Evolutionary conservation across 2,797 vertebrate genomes (phyloP).

Genomic region (Molossus alvarezi): DNA sequence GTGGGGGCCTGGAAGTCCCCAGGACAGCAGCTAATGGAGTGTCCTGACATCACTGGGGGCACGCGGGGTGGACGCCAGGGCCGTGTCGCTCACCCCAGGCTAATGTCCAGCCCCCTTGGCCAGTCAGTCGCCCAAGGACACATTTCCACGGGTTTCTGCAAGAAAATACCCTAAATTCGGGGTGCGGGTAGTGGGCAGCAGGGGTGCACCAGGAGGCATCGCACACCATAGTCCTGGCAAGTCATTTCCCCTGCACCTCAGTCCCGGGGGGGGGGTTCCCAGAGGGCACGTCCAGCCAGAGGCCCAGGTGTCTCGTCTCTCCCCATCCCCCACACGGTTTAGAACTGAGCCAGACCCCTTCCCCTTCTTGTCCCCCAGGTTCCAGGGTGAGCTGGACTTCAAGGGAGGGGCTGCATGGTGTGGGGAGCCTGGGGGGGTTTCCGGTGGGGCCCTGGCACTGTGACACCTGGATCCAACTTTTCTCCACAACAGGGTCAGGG

Average conservation of each 20-base stretch:
- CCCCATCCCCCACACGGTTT: fast-evolving
- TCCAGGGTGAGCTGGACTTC: not conserved
- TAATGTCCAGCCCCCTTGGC: not conserved
- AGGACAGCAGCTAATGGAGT: not conserved
- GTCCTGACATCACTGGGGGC: not conserved
- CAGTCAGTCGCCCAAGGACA: not conserved
- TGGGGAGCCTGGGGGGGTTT: not conserved
- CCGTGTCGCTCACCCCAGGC: not conserved
- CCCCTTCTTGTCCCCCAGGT: fast-evolving
- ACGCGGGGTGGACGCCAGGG: not conserved
- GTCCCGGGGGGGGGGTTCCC: not conserved
- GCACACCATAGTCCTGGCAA: not conserved
- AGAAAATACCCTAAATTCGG: not conserved
- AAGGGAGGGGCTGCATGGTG: not conserved
- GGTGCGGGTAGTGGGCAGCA: not conserved
- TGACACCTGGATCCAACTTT: not conserved
- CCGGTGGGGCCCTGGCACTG: not conserved
- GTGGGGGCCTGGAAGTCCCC: not conserved
- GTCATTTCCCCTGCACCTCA: not conserved
- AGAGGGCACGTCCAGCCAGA: not conserved
- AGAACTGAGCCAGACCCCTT: not conserved
- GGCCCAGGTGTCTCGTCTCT: not conserved
- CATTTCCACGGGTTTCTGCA: not conserved
- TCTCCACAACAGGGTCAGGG: not conserved
- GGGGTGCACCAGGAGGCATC: not conserved